Evolutionary conservation across 2,888 invertebrate species (phyloP).

Genomic region (Eupithecia vulgata): DNA sequence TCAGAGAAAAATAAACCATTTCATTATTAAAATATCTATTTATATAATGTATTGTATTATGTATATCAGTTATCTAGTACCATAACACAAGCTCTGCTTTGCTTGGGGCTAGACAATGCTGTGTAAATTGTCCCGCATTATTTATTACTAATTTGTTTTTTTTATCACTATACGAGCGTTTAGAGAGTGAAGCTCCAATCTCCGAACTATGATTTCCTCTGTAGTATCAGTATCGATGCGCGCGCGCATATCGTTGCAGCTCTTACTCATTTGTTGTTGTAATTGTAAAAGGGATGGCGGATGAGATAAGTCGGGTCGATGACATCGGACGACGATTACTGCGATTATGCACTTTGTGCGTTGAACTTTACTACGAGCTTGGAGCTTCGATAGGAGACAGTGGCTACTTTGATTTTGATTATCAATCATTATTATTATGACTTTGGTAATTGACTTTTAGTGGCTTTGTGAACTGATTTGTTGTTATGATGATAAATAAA

Average conservation of each 20-base stretch:
- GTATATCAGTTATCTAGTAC: too few species aligned
- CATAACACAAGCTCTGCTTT: too few species aligned
- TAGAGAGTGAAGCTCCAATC: slow-evolving; percentile 13
- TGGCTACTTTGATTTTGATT: slow-evolving; percentile 48
- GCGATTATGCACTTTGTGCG: slow-evolving; percentile 84
- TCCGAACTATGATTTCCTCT: slow-evolving; percentile 27
- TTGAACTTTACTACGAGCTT: slow-evolving; percentile 80
- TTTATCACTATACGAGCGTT: not conserved
- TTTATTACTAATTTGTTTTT: too few species aligned
- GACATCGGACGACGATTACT: slow-evolving; percentile 82
- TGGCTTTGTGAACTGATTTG: slow-evolving; percentile 31
- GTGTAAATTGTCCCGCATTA: too few species aligned
- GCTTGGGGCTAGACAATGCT: too few species aligned
- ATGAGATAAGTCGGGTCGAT: slow-evolving; percentile 83
- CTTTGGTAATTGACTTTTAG: slow-evolving; percentile 28
- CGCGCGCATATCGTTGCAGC: slow-evolving; percentile 75
- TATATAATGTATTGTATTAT: too few species aligned
- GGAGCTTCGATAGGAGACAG: slow-evolving; percentile 65
- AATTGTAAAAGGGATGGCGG: slow-evolving; percentile 84
- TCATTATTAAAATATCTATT: too few species aligned
- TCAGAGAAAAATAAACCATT: too few species aligned
- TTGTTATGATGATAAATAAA: slow-evolving; percentile 11
- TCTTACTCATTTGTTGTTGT: slow-evolving; percentile 84
- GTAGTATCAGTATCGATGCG: slow-evolving; percentile 70
- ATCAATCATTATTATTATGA: slow-evolving; percentile 36